These are phyloP conservation scores for Premnoplex brunnescens DNA, from an alignment of 2,797 vertebrate genomes.

Conservation along the genomic window DNA sequence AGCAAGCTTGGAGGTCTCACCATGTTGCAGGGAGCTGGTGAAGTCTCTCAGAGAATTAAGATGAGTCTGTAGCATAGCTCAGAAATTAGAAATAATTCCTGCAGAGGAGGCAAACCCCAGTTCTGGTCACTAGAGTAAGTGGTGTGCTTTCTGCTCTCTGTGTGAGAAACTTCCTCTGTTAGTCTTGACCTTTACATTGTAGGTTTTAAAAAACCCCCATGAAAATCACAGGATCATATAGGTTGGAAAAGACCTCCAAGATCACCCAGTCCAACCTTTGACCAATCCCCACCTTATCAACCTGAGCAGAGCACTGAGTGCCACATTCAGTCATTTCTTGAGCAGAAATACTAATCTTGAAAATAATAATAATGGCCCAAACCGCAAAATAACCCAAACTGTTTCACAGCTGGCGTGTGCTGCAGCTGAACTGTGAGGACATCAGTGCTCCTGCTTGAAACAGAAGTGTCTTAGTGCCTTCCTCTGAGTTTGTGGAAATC, in stretches of 20 bases:
- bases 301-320: neutral
- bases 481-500: neutral
- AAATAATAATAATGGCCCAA: neutral
- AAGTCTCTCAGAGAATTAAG: neutral
- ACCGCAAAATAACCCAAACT: neutral
- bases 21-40: neutral
- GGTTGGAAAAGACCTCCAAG: neutral
- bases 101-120: neutral
- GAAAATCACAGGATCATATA: neutral
- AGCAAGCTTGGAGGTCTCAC: neutral
- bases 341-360: neutral
- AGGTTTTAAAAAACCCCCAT: neutral
- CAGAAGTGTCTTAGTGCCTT: neutral
- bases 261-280: neutral
- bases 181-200: neutral
- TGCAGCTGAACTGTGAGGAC: neutral
- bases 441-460: neutral
- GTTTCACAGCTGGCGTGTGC: neutral
- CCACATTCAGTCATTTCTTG: neutral
- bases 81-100: neutral
- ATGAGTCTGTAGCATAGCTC: neutral
- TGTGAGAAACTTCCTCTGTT: conserved; percentile 23
- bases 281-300: neutral
- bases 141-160: neutral
- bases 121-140: neutral